Conservation (phyloP, 2,797 vertebrate species). For the Syngnathus rostellatus region DNA sequence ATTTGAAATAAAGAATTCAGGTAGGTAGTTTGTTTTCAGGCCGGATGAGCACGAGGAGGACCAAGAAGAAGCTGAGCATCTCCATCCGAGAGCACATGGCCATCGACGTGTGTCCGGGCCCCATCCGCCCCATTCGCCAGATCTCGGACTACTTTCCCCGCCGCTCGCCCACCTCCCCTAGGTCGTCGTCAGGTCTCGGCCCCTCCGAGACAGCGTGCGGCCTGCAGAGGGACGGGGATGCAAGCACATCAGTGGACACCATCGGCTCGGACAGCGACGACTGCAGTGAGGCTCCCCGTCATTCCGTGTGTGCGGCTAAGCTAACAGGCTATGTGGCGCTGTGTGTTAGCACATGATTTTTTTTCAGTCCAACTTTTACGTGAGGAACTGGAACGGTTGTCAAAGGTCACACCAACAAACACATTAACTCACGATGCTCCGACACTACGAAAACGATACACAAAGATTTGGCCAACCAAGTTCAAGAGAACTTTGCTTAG, state of each 20-base stretch:
- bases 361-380: no score
- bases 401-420: no score
- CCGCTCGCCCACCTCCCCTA: slow-evolving; percentile 66
- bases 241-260: slow-evolving; percentile 62
- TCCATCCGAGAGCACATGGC: slow-evolving; percentile 84
- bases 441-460: no score
- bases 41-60: slow-evolving; percentile 55
- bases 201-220: no score
- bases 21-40: slow-evolving; percentile 21
- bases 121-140: slow-evolving; percentile 74
- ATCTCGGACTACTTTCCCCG: slow-evolving; percentile 81
- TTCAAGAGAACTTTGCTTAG: no score
- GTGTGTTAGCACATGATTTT: no score
- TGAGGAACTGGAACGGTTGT: no score
- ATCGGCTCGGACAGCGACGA: slow-evolving; percentile 77
- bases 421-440: no score
- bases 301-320: background rate
- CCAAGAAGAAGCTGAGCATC: slow-evolving; percentile 64
- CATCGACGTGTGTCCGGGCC: slow-evolving; percentile 77
- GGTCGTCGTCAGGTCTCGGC: slow-evolving; percentile 38
- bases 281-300: slow-evolving; percentile 70
- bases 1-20: no score
- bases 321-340: no score
- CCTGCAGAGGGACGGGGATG: no score
- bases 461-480: no score